Evolutionary conservation across 2,113 vertebrate genomes (phyloP).

Genomic region (Burhinus oedicnemus): DNA sequence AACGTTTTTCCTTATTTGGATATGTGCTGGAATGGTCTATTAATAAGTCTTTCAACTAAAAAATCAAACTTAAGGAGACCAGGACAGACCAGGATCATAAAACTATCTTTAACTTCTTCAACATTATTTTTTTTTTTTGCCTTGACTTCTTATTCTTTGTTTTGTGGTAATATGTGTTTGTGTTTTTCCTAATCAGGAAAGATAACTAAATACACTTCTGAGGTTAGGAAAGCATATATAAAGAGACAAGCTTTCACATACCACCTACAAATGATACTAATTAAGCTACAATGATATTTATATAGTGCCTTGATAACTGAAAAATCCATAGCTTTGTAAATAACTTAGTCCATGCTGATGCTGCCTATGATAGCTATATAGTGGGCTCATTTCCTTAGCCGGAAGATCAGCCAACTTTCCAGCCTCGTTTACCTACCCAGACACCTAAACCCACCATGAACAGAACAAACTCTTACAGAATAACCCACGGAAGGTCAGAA

Average conservation of each 20-base stretch:
- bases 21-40: background rate
- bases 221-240: background rate
- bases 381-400: background rate
- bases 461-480: background rate
- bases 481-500: background rate
- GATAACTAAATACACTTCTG: background rate
- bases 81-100: background rate
- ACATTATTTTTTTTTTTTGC: background rate
- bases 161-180: background rate
- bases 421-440: background rate
- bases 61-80: background rate
- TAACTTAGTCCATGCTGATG: background rate
- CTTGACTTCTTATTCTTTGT: background rate
- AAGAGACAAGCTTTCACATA: background rate
- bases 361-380: background rate
- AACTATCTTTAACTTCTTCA: background rate
- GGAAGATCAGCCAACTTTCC: background rate
- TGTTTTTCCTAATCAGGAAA: background rate
- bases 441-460: background rate
- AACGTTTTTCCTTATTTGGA: background rate
- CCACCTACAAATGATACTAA: background rate
- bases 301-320: background rate
- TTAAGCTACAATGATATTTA: background rate
- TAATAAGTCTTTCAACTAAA: background rate
- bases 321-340: background rate